Conservation (phyloP, 2,113 vertebrate species). For the Phyllopteryx taeniolatus region DNA sequence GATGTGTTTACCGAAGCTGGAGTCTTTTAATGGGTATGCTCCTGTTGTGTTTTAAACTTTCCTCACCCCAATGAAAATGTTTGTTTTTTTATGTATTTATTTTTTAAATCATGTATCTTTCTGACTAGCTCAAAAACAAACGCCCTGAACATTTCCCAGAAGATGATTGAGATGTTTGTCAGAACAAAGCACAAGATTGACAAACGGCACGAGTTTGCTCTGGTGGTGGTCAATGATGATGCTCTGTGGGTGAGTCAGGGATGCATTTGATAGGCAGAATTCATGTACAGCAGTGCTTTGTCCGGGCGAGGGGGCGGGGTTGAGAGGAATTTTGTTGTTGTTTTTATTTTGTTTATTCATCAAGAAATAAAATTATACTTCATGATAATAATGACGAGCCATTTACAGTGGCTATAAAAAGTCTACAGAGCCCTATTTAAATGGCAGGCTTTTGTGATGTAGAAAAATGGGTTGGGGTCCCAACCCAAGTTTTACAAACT, state of each 20-base stretch:
- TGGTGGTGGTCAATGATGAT: constrained; percentile 91
- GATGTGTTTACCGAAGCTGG: constrained; percentile 89
- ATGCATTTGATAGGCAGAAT: not conserved
- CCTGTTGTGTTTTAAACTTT: fast-evolving
- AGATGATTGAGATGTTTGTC: constrained; percentile 99
- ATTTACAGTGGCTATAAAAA: not conserved
- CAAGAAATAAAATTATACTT: not conserved
- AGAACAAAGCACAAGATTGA: constrained; percentile 95
- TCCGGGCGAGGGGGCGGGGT: too few relatives aligned
- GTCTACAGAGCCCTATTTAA: not conserved
- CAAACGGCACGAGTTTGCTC: constrained; percentile 90
- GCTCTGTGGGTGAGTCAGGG: constrained; percentile 83
- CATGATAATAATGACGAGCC: not conserved
- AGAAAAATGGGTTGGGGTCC: not conserved
- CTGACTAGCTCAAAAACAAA: constrained; percentile 85
- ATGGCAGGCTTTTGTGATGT: not conserved
- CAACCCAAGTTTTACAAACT: not conserved
- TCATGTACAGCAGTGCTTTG: not conserved
- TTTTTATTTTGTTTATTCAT: not conserved
- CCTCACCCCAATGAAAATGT: not conserved
- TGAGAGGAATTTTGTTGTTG: not conserved
- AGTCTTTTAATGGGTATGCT: constrained; percentile 89
- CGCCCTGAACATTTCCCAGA: constrained; percentile 91
- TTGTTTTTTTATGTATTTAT: not conserved
- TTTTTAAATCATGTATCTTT: not conserved